Percentiles rank a stretch among this genome's conserved stretches.
Evolutionary conservation across 1,140 invertebrate species (phyloP).

Genomic region (Periplaneta americana): DNA sequence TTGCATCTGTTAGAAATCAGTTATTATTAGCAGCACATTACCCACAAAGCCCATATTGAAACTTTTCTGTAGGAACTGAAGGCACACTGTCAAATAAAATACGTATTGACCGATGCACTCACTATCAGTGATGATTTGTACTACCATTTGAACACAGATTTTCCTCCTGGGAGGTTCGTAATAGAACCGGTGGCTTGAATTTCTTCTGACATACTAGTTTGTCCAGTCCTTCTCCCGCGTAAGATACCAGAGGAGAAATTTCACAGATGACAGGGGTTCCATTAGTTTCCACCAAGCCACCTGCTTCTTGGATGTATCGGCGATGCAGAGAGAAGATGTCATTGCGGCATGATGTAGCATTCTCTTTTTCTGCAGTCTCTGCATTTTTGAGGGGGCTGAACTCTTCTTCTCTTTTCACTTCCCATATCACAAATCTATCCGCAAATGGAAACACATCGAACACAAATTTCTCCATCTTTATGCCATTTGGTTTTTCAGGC

Average conservation of each 20-base stretch:
- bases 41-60: not conserved
- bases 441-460: constrained; percentile 97
- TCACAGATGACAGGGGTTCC: constrained; percentile 70
- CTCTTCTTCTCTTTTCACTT: constrained; percentile 87
- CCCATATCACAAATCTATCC: constrained; percentile 87
- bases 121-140: not conserved
- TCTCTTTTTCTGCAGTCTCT: constrained; percentile 81
- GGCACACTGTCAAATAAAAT: not conserved
- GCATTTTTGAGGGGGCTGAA: constrained; percentile 97
- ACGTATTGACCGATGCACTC: too few relatives aligned
- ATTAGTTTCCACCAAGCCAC: constrained; percentile 45
- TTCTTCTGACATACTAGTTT: constrained; percentile 57
- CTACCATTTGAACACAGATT: not conserved
- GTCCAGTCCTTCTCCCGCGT: constrained; percentile 79
- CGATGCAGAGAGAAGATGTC: constrained; percentile 79
- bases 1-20: not conserved
- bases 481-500: constrained; percentile 85
- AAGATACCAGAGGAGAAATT: constrained; percentile 88
- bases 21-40: too few relatives aligned
- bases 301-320: constrained; percentile 76
- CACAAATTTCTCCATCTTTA: constrained; percentile 99
- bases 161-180: not conserved
- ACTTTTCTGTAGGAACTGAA: not conserved
- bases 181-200: constrained; percentile 39
- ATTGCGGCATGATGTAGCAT: constrained; percentile 75